Base-by-base conservation (phyloP, 2,888 invertebrate genomes). In the Oligia strigilis region DNA sequence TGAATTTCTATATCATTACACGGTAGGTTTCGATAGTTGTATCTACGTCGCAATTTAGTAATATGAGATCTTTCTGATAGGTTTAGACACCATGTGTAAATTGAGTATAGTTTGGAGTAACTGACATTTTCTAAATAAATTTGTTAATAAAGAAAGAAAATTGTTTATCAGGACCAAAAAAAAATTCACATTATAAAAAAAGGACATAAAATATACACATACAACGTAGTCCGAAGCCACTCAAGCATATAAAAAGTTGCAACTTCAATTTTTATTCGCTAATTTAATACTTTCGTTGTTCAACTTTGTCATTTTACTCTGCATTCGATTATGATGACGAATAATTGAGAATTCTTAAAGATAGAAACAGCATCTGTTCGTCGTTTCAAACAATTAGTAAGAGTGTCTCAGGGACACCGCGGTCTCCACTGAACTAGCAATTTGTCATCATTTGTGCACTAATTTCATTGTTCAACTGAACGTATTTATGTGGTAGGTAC, bases 401-500 rank as follows among this genome's bases (percentile, higher is more conserved):
- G 55, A 69, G 36, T 75, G 55, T 71, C 65, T 79, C 40, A 64
- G 60, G 13, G 36, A 77, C 67, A 75, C 46, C 14, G 43, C n/a
- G 62, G 55, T 49, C 72, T 83, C 65, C n/a, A 67, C 52, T 58
- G 43, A 82, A 62, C 67, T 17, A 75, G 66, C 73, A 73, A 80
- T 87, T 83, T 85, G 73, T 80, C 75, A 80, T 83, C 36, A 75
- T 80, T 87, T 80, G 77, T 72, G 70, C 67, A 70, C 67, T 83
- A 78, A 85, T 78, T 66, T 58, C 36, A 77, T 75, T 80, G 67
- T 74, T 64, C 40, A 77, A 72, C 65, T 74, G 40, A 64, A 67
- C 4, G 58, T 5, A 55, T 55, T 75, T 58, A 52, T 75, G 72
- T 58, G 46, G 64, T 49, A 46, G 9, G 23, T 29, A 36, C n/a